These are phyloP conservation scores for Stegostoma tigrinum DNA, from an alignment of 2,113 vertebrate genomes.

Conservation along the genomic window DNA sequence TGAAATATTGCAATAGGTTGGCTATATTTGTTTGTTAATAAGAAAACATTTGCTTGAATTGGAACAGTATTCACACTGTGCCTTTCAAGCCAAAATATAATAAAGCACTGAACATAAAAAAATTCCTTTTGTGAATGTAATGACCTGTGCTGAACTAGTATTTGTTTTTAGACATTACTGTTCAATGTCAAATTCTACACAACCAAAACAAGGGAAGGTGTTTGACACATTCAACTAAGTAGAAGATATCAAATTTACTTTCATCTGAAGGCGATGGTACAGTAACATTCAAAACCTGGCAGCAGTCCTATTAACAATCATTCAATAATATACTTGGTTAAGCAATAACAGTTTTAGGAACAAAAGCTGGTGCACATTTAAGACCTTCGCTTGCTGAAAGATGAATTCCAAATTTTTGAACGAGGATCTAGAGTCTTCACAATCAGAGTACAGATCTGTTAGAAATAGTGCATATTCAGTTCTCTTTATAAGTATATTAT, in stretches of 20 bases:
- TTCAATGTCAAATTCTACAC: background rate
- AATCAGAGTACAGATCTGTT: background rate
- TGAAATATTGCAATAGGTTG: background rate
- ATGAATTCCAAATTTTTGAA: background rate
- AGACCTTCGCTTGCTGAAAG: background rate
- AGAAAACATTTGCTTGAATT: background rate
- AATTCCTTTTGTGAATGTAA: background rate
- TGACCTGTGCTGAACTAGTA: background rate
- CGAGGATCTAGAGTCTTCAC: background rate
- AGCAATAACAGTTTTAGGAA: background rate
- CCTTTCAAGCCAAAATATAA: background rate
- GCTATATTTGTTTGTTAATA: background rate
- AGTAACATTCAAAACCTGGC: background rate
- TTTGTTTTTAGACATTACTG: background rate
- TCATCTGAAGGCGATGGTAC: background rate
- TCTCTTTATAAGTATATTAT: background rate
- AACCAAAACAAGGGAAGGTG: background rate
- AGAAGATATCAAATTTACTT: background rate
- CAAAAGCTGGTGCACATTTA: background rate
- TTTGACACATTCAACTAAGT: background rate
- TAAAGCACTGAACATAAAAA: background rate
- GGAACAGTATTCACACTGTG: background rate
- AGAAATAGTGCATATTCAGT: background rate
- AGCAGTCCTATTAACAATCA: background rate
- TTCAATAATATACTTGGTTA: background rate